Base-by-base conservation (phyloP, 2,888 invertebrate species). In the Herminia tarsipennalis region DNA sequence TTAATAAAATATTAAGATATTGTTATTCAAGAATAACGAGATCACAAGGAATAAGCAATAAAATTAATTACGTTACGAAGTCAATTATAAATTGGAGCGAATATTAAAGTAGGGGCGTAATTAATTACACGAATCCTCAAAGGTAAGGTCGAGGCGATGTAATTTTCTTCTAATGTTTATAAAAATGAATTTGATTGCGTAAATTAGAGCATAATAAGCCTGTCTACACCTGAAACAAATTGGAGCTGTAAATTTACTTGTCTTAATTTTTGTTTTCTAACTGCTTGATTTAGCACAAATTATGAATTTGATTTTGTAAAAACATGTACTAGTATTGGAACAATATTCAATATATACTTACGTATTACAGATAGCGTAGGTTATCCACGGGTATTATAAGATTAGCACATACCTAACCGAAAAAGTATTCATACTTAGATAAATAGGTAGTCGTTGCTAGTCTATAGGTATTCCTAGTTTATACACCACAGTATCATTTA, bases 61-160 rank as follows among this genome's bases (percentile, higher is more conserved):
- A 61, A 58, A 61, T 57, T 62, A 64, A 66, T 64, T 57, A 58
- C 35, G 48, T 60, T 58, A 53, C 30, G 51, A 58, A 66, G 53
- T 62, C 49, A 64, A 64, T 67, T 68, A 66, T 55, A 58, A 69
- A 65, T 62, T 56, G 46, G 52, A 64, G 54, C 36, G 63, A 67
- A 67, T 68, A 68, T 70, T 58, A 73, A 60, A 62, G 52, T 52
- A 53, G 51, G 62, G 48, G 56, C 50, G 56, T 77, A 77, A 81
- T 77, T 78, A 75, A 70, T 70, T 71, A 73, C 59, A 58, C 66
- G 64, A 69, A 64, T 66, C 76, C 71, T 81, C 73, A 80, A 82
- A 82, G 77, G 70, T 58, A 60, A 61, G 51, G 57, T 43, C 49
- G 57, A 56, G 49, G 56, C 50, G 47, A 48, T 62, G 65, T 70